A percentile compares a stretch with the other conserved stretches of the same genome.
Conservation (phyloP, 2,888 invertebrate species). For the Sesia apiformis region DNA sequence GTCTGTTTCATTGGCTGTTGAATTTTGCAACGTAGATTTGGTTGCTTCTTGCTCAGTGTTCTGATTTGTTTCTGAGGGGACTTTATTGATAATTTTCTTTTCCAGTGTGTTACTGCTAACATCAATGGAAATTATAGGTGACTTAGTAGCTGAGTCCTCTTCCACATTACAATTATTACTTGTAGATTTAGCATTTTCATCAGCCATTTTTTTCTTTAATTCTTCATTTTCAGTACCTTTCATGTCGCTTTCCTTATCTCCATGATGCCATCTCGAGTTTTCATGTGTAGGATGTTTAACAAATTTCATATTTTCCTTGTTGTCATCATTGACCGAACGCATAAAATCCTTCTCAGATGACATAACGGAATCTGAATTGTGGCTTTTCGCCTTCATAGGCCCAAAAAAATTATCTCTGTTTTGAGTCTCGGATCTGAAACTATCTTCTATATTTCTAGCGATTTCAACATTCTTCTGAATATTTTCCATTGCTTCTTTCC, state of each 20-base stretch:
- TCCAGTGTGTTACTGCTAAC: too few species aligned
- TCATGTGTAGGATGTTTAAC: neutral
- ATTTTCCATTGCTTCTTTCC: slow-evolving; percentile 47
- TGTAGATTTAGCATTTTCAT: too few species aligned
- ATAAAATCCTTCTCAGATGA: neutral
- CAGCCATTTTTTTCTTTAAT: too few species aligned
- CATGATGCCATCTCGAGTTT: neutral
- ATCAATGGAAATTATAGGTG: too few species aligned
- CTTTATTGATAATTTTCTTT: too few species aligned
- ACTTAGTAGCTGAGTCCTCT: too few species aligned
- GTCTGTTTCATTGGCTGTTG: neutral
- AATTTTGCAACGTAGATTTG: neutral
- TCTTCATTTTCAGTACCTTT: neutral
- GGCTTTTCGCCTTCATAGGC: slow-evolving; percentile 1
- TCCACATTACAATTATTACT: too few species aligned
- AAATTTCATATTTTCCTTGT: neutral
- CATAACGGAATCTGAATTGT: neutral
- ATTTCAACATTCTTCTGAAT: slow-evolving; percentile 44
- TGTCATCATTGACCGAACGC: neutral
- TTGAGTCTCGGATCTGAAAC: slow-evolving; percentile 26
- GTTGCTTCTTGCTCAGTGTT: too few species aligned
- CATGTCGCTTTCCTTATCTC: slow-evolving; percentile 3
- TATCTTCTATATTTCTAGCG: slow-evolving; percentile 49
- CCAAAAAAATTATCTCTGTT: slow-evolving; percentile 2
- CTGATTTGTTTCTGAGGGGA: too few species aligned